phyloP scores from a whole-genome alignment of 2,113 vertebrate species.

The Poecilia latipinna region DNA sequence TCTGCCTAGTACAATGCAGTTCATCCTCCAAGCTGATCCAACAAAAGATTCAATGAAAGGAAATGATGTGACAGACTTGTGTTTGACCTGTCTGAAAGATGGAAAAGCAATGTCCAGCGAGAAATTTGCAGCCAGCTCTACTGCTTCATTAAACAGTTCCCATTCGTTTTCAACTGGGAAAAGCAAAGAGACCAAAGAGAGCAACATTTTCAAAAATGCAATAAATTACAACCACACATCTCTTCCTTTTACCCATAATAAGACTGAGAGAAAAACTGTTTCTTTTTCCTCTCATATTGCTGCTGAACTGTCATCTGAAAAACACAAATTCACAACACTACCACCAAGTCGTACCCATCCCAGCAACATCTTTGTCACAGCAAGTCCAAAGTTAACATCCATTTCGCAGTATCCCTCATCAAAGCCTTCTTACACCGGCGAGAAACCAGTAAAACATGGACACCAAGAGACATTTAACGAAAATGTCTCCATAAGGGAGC shows the following conservation, averaged over 20 bases:
- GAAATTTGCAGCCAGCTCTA: conserved; percentile 13
- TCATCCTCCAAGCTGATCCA: conserved; percentile 42
- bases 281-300: neutral
- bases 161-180: conserved; percentile 5
- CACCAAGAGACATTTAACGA: conserved; percentile 12
- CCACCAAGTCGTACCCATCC: conserved; percentile 1
- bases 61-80: conserved; percentile 42
- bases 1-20: conserved; percentile 25
- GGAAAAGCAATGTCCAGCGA: conserved; percentile 34
- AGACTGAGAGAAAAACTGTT: conserved; percentile 21
- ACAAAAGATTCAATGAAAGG: conserved; percentile 31
- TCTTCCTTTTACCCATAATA: neutral
- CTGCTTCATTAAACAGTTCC: conserved; percentile 29
- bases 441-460: conserved; percentile 1
- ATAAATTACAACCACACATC: conserved; percentile 16
- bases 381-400: conserved; percentile 11
- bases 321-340: conserved; percentile 13
- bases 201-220: neutral
- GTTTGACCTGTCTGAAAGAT: conserved; percentile 55
- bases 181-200: conserved; percentile 14
- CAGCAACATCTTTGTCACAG: conserved; percentile 10
- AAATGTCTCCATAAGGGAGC: conserved; percentile 8
- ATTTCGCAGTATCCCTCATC: conserved; percentile 11
- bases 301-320: conserved; percentile 23
- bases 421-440: conserved; percentile 16